Conservation (phyloP, 2,113 vertebrate genomes). For the Apodemus sylvaticus region DNA sequence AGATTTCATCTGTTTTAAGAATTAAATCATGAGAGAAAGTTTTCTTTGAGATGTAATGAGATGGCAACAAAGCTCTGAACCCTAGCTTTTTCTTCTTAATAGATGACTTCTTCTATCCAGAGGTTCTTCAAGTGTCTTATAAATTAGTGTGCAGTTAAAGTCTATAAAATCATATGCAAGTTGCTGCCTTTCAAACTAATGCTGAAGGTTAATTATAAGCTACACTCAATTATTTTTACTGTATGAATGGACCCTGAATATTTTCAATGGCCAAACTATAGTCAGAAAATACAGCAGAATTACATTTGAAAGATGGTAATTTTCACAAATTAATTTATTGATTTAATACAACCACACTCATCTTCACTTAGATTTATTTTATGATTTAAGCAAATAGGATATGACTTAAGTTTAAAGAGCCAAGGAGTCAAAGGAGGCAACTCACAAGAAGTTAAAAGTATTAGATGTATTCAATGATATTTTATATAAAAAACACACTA, state of each 20-base stretch:
- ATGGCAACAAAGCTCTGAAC: slow-evolving; percentile 18
- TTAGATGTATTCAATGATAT: neutral
- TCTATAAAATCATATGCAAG: slow-evolving; percentile 59
- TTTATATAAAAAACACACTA: neutral
- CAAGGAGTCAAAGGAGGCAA: neutral
- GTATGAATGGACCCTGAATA: neutral
- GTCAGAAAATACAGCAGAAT: slow-evolving; percentile 54
- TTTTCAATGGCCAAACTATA: neutral
- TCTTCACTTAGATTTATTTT: neutral
- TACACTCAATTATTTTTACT: slow-evolving; percentile 60
- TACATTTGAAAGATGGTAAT: slow-evolving; percentile 30
- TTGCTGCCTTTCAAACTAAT: slow-evolving; percentile 63
- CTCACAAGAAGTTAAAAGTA: neutral
- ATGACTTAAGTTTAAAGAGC: slow-evolving; percentile 13
- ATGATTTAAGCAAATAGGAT: slow-evolving; percentile 18
- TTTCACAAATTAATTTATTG: slow-evolving; percentile 57
- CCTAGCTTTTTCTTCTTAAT: slow-evolving; percentile 33
- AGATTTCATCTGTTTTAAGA: slow-evolving; percentile 12
- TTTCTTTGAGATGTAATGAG: neutral
- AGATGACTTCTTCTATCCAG: slow-evolving; percentile 39
- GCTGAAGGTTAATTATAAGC: slow-evolving; percentile 71
- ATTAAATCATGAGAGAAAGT: slow-evolving; percentile 46
- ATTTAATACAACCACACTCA: slow-evolving; percentile 25
- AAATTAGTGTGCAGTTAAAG: slow-evolving; percentile 50
- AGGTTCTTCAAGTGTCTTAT: slow-evolving; percentile 32